Evolutionary conservation across 2,797 vertebrate genomes (phyloP).

Genomic region (Poeciliopsis turneri): DNA sequence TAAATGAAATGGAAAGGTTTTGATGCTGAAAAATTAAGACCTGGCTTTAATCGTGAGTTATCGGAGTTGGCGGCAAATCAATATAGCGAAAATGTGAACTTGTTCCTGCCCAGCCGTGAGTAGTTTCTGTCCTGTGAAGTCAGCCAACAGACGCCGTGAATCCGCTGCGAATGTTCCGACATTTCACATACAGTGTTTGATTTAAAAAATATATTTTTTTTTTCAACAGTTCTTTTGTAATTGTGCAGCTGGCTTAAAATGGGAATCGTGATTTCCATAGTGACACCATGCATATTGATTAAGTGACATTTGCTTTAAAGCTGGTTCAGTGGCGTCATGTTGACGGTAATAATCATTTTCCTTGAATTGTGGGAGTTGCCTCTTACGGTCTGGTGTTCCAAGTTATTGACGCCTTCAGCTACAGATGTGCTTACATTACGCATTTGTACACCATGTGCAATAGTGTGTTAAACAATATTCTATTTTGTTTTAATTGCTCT

Average conservation of each 20-base stretch:
- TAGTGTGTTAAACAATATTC: slow-evolving; percentile 22
- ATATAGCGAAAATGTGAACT: slow-evolving; percentile 50
- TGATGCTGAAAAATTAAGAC: slow-evolving; percentile 50
- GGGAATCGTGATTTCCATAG: slow-evolving; percentile 45
- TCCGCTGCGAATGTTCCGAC: background rate
- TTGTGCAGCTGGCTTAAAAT: slow-evolving; percentile 27
- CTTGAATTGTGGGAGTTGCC: slow-evolving; percentile 38
- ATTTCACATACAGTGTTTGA: background rate
- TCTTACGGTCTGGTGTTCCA: slow-evolving; percentile 8
- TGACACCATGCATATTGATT: slow-evolving; percentile 43
- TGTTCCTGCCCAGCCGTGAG: slow-evolving; percentile 36
- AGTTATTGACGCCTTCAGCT: slow-evolving; percentile 48
- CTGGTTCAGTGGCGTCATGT: slow-evolving; percentile 13
- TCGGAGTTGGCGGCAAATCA: slow-evolving; percentile 54
- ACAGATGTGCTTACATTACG: slow-evolving; percentile 27
- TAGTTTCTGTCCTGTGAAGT: slow-evolving; percentile 1
- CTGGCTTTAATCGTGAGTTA: slow-evolving; percentile 58
- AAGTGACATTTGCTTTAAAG: slow-evolving; percentile 39
- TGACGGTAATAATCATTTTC: slow-evolving; percentile 40
- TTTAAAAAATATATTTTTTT: background rate
- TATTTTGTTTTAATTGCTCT: no score
- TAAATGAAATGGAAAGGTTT: slow-evolving; percentile 60
- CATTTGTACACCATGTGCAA: background rate
- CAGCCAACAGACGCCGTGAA: background rate
- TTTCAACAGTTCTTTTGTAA: slow-evolving; percentile 22